These are phyloP conservation scores for Cryptocheilus praepositus DNA, from an alignment of 2,888 invertebrate species.

Conservation along the genomic window DNA sequence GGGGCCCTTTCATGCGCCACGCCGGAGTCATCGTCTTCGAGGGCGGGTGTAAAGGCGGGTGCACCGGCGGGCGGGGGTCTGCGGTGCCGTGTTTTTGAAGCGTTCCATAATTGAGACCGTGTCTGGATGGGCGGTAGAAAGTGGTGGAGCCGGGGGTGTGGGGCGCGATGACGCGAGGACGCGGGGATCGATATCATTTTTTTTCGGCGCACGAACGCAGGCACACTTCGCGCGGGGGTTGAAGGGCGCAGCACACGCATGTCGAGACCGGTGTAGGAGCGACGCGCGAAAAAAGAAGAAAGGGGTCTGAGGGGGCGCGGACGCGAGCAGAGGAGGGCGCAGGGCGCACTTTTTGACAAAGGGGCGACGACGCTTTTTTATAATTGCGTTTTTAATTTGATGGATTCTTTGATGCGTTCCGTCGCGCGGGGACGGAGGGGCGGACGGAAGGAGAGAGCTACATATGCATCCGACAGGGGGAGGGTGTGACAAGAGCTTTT, in stretches of 20 bases:
- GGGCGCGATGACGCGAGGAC: conserved; percentile 28
- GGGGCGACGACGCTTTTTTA: conserved; percentile 68
- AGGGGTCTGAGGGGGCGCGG: conserved; percentile 10
- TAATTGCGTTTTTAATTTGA: conserved; percentile 74
- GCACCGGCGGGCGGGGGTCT: not conserved
- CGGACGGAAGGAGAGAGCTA: conserved; percentile 5
- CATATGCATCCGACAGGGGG: conserved; percentile 3
- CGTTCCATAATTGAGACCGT: conserved; percentile 70
- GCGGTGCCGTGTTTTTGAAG: conserved; percentile 47
- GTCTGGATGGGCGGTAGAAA: conserved; percentile 23
- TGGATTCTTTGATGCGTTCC: conserved; percentile 70
- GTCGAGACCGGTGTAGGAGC: conserved; percentile 40
- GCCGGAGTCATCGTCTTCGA: conserved; percentile 50
- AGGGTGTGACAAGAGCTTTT: conserved; percentile 44
- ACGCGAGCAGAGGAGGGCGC: conserved; percentile 21
- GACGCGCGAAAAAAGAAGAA: conserved; percentile 6
- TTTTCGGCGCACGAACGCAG: conserved; percentile 58
- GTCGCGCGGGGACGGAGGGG: conserved; percentile 45
- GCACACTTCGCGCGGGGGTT: conserved; percentile 30
- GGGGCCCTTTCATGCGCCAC: conserved; percentile 46
- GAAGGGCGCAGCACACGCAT: conserved; percentile 22
- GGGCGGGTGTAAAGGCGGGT: conserved; percentile 10
- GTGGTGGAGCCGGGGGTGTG: conserved; percentile 25
- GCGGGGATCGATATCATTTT: conserved; percentile 64
- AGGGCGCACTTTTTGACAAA: conserved; percentile 68